Conservation (phyloP, 2,113 vertebrate genomes). For the Loxodonta africana region DNA sequence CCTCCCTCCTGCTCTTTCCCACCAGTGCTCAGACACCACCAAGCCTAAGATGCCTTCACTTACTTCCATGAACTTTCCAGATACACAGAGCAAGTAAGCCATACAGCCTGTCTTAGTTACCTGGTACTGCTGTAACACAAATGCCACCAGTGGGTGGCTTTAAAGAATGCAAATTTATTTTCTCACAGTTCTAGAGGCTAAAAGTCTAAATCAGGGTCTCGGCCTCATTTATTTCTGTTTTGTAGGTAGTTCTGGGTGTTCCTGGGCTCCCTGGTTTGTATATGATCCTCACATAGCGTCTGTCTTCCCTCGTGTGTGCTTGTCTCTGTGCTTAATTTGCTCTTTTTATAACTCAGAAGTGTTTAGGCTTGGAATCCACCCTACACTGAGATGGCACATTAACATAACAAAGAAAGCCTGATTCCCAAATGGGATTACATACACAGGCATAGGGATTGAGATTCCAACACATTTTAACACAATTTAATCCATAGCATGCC, state of each 20-base stretch:
- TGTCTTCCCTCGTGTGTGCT: no score
- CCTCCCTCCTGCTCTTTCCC: neutral
- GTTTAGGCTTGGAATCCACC: no score
- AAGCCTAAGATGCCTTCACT: neutral
- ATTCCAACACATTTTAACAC: neutral
- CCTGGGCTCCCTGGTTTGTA: no score
- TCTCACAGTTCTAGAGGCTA: neutral
- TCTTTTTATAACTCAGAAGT: no score
- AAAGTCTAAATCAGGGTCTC: neutral
- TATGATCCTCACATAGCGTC: no score
- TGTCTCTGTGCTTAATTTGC: no score
- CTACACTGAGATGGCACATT: no score
- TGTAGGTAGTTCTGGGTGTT: no score
- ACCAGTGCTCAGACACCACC: rapidly evolving
- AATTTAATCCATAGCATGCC: neutral
- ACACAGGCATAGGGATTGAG: neutral
- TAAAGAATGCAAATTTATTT: neutral
- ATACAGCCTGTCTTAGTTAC: no score
- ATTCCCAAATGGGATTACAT: neutral
- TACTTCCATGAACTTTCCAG: neutral
- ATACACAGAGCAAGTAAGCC: neutral
- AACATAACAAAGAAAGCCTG: neutral
- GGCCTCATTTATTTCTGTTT: no score
- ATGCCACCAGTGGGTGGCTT: neutral
- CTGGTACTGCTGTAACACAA: neutral